phyloP scores from a whole-genome alignment of 2,888 invertebrate genomes.

The Netelia virgata region DNA sequence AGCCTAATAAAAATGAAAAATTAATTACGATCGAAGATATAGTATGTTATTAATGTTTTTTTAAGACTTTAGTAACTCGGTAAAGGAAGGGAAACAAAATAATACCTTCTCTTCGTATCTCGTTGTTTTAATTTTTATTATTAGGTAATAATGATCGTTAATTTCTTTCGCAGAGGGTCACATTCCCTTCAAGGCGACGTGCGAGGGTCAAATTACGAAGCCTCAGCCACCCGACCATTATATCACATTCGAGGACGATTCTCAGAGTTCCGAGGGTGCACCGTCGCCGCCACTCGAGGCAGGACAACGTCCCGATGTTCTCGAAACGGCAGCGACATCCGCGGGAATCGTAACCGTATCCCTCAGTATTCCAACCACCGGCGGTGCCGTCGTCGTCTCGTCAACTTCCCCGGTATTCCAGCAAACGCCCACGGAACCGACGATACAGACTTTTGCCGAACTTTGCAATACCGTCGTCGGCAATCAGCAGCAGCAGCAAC shows the following conservation, averaged over 20 bases:
- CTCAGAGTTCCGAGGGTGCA: slow-evolving; percentile 91
- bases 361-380: slow-evolving; percentile 87
- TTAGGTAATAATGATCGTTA: too few species aligned
- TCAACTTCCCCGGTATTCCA: slow-evolving; percentile 86
- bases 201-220: slow-evolving; percentile 94
- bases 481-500: slow-evolving; percentile 77
- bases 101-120: too few species aligned
- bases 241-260: slow-evolving; percentile 95
- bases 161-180: slow-evolving; percentile 89
- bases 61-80: too few species aligned
- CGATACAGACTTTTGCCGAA: slow-evolving; percentile 86
- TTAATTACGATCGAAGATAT: background rate
- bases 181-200: slow-evolving; percentile 96
- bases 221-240: slow-evolving; percentile 95
- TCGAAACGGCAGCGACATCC: slow-evolving; percentile 88
- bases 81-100: too few species aligned
- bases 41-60: too few species aligned
- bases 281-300: slow-evolving; percentile 85
- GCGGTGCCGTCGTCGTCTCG: slow-evolving; percentile 86
- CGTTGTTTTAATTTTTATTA: slow-evolving; percentile 13
- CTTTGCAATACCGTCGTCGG: slow-evolving; percentile 87
- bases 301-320: slow-evolving; percentile 85
- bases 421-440: slow-evolving; percentile 74
- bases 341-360: slow-evolving; percentile 90
- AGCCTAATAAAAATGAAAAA: background rate